A percentile compares a stretch with the other conserved stretches of the same genome.
phyloP scores from a whole-genome alignment of 2,797 vertebrate genomes.

The Clarias fuscus region DNA sequence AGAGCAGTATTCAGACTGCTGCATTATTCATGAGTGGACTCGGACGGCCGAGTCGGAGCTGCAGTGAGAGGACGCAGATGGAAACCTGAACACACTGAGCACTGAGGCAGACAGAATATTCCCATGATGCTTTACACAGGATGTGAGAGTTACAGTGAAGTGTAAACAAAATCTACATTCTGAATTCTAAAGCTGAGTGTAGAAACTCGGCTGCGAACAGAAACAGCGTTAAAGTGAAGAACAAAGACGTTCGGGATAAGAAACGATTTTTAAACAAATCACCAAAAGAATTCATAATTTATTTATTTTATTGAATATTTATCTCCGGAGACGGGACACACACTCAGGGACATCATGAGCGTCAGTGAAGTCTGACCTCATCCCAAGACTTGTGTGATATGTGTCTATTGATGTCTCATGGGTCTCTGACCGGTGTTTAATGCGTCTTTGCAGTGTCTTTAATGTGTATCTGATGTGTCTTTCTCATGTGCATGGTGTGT shows the following conservation, averaged over 20 bases:
- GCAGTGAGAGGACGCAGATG: not conserved
- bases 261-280: not conserved
- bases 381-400: not conserved
- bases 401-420: not conserved
- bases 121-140: not conserved
- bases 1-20: not conserved
- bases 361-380: not conserved
- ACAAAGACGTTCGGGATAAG: not conserved
- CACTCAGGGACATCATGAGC: not conserved
- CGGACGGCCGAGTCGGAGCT: not conserved
- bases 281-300: not conserved
- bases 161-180: not conserved
- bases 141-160: constrained; percentile 3
- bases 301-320: not conserved
- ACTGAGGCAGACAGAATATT: constrained; percentile 1
- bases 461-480: not conserved
- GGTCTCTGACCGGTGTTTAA: not conserved
- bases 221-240: not conserved
- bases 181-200: not conserved
- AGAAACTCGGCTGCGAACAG: not conserved
- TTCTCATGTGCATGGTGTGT: not conserved
- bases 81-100: constrained; percentile 11
- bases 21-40: constrained; percentile 8
- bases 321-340: not conserved
- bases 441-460: not conserved